Evolutionary conservation across 2,113 vertebrate genomes (phyloP), one percentile per base, ranked within the genome.

Genomic region (Poicephalus meyeri): DNA sequence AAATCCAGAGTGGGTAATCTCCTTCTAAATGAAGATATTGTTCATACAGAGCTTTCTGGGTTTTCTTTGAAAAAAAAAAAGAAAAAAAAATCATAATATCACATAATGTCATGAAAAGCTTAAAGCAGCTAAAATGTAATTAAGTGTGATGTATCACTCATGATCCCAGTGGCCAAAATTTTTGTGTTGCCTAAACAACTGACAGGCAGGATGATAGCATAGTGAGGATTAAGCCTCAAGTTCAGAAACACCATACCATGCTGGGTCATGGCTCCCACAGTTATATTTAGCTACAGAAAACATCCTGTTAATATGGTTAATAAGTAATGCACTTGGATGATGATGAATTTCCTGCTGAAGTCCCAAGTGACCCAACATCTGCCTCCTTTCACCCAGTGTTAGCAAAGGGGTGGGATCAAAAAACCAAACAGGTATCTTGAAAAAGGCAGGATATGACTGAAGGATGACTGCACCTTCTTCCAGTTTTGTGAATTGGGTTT

Each of bases 1-100:
- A 82, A 65, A 95, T 94, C 93, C 53, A 42, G 46, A 91, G 31
- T 61, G 58, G 21, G 44, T 86, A 88, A 80, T 91, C 78, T 93
- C 46, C 72, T 21, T 79, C 47, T 94, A 84, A 96, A 85, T 61
- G 41, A 91, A 79, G 64, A 41, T 86, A 9, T 73, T 89, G 25
- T 69, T 96, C 76, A 65, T n/a, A 69, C 28, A 80, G n/a, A 83
- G 5, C 13, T 60, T 26, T 47, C 52, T 35, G n/a, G 52, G 24
- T 41, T 78, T 87, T 74, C 60, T 79, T 91, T 44, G 78, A 49
- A 39, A 12, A 55, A 55, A 16, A 31, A 33, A 47, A 71, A 52
- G 31, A 61, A 74, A 73, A 13, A 9, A 39, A 66, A 88, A 63
- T 65, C 21, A 23, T 20, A 70, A 56, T 21, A 70, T 21, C 26